phyloP scores from a whole-genome alignment of 1,140 invertebrate genomes.

The Magallana angulata region DNA sequence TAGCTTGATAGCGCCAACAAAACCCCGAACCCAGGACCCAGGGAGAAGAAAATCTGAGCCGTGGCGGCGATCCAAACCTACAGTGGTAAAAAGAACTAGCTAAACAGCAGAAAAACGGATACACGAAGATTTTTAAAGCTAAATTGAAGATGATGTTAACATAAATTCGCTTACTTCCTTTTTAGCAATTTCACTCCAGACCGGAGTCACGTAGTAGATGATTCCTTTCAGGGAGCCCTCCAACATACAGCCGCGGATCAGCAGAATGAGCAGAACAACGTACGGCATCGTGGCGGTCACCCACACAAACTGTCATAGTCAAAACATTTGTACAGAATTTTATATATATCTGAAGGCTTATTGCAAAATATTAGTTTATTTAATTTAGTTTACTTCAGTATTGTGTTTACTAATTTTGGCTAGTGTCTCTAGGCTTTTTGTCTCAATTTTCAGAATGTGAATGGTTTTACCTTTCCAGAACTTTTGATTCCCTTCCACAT shows the following conservation, averaged over 20 bases:
- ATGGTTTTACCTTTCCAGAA: constrained; percentile 90
- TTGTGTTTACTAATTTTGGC: too few species aligned
- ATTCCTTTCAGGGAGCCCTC: constrained; percentile 89
- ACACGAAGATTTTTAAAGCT: too few species aligned
- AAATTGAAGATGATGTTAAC: too few species aligned
- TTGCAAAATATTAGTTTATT: too few species aligned
- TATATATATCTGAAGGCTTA: too few species aligned
- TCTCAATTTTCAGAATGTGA: too few species aligned
- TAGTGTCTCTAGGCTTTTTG: too few species aligned
- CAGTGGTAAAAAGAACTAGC: background rate
- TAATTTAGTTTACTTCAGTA: too few species aligned
- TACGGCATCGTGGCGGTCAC: constrained; percentile 97
- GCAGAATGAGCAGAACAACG: constrained; percentile 92
- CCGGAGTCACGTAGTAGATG: constrained; percentile 95
- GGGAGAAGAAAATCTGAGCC: constrained; percentile 84
- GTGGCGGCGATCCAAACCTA: constrained; percentile 83
- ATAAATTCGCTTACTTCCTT: constrained; percentile 82
- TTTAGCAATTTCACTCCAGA: constrained; percentile 93
- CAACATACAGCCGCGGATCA: constrained; percentile 92
- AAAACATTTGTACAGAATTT: background rate
- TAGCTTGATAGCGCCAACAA: constrained; percentile 82
- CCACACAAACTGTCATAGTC: constrained; percentile 90
- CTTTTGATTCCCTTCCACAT: constrained; percentile 98
- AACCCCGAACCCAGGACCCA: constrained; percentile 84
- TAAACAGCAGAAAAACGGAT: background rate